Base-by-base conservation (phyloP, 1,140 invertebrate genomes). In the Papilio xuthus region DNA sequence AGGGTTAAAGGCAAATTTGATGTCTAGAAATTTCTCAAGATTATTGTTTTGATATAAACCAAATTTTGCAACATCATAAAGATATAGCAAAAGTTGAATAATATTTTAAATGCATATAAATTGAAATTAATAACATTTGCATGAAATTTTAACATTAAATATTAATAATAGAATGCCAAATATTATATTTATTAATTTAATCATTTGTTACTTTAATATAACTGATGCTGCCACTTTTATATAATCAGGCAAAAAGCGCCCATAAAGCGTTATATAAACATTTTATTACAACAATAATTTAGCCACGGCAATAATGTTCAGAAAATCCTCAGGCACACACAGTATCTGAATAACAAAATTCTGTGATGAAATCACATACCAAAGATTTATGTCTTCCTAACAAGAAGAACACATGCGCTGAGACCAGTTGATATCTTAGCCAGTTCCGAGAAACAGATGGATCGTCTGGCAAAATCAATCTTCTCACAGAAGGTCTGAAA, bases 401-500 rank as follows among this genome's bases (percentile, higher is more conserved):
- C 81, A 44, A 98, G 92, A 73, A 98, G 92, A 88, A 96, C 97
- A 90, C 97, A 97, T 20, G 97, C 97, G 53, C 96, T 96, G 56
- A 98, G 94, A 79, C 96, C 96, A 75, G 95, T 96, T 60, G 96
- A 96, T 26, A 96, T 94, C 93, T 97, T 97, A 7, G 96, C 95
- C 82, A 98, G 93, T 94, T 98, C 96, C 8, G 97, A 97, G 84
- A 97, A 96, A 80, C 95, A 95, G 47, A 98, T 93, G 3, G 96
- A 96, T 86, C 97, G 95, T 82, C 96, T 95, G 15, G 96, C 95
- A 87, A 97, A 97, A 87, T 98, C 97, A 56, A 98, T 96, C 93
- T 96, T 97, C 80, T 98, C 97, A 82, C 96, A 96, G 87, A 98
- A 97, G 42, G 97, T 96, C 96, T 97, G 93, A 26, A 95, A 95